These are phyloP conservation scores for Polydesmus complanatus DNA, from an alignment of 2,888 invertebrate genomes.

Conservation along the genomic window DNA sequence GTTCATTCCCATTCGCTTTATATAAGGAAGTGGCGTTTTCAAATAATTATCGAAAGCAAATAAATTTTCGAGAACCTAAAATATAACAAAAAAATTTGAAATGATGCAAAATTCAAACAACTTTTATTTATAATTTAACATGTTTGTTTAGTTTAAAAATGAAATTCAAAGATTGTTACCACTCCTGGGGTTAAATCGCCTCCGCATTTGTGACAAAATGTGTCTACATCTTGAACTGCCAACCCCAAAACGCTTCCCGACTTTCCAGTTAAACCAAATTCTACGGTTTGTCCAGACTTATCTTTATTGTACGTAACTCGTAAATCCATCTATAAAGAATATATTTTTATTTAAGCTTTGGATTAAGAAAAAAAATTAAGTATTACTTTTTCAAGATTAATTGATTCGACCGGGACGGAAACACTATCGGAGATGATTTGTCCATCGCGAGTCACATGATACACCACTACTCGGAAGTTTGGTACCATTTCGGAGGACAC, in stretches of 20 bases:
- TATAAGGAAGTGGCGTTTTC: slow-evolving; percentile 5
- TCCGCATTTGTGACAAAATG: slow-evolving; percentile 17
- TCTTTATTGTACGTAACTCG: slow-evolving; percentile 42
- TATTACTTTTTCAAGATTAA: slow-evolving; percentile 70
- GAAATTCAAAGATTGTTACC: slow-evolving; percentile 2
- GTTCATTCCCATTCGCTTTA: slow-evolving; percentile 12
- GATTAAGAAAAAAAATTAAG: not conserved
- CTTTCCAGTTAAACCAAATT: slow-evolving; percentile 38
- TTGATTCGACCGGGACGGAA: slow-evolving; percentile 57
- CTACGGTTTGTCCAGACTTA: slow-evolving; percentile 38
- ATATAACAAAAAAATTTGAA: not conserved
- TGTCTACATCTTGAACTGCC: slow-evolving; percentile 59
- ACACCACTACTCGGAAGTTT: slow-evolving; percentile 39
- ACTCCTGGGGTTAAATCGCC: slow-evolving; percentile 16
- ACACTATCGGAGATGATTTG: slow-evolving; percentile 39
- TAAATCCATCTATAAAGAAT: slow-evolving; percentile 31
- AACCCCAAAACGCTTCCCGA: slow-evolving; percentile 41
- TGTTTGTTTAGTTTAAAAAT: too few relatives aligned
- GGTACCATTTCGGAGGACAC: slow-evolving; percentile 43
- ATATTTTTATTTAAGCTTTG: not conserved
- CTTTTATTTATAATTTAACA: slow-evolving; percentile 4
- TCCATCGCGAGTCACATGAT: slow-evolving; percentile 33
- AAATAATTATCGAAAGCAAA: slow-evolving; percentile 14
- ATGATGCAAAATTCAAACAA: not conserved
- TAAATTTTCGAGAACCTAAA: slow-evolving; percentile 14